Conservation (phyloP, 2,113 vertebrate genomes). For the Neofelis nebulosa region DNA sequence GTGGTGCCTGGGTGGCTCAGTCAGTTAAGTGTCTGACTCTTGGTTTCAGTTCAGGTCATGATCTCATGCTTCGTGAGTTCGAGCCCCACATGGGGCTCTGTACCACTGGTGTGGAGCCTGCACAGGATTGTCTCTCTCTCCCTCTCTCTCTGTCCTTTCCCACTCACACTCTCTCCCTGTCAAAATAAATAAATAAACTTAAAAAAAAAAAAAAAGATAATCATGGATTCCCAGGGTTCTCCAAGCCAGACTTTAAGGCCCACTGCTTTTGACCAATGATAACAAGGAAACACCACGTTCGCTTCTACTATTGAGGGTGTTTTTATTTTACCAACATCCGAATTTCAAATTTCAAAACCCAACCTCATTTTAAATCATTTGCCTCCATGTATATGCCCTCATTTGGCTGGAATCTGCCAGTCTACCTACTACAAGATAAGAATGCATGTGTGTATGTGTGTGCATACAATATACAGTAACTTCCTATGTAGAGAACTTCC, state of each 20-base stretch:
- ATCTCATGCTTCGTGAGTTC: too few relatives aligned
- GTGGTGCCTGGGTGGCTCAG: too few relatives aligned
- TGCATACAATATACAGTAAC: not conserved
- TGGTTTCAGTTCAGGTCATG: too few relatives aligned
- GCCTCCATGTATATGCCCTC: not conserved
- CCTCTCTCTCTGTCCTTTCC: too few relatives aligned
- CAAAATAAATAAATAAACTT: too few relatives aligned
- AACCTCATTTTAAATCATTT: not conserved
- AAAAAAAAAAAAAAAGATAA: not conserved
- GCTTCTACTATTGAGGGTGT: not conserved
- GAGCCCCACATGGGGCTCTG: too few relatives aligned
- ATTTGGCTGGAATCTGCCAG: not conserved
- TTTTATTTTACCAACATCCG: not conserved
- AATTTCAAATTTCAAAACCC: conserved; percentile 34
- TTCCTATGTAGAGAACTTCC: not conserved
- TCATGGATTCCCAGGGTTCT: not conserved
- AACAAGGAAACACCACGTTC: not conserved
- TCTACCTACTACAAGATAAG: not conserved
- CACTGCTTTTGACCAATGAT: not conserved
- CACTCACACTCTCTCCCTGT: too few relatives aligned
- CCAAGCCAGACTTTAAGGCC: not conserved
- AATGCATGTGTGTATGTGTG: not conserved
- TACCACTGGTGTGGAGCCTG: too few relatives aligned
- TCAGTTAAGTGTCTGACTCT: too few relatives aligned
- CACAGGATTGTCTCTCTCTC: too few relatives aligned